Evolutionary conservation across 2,888 invertebrate genomes (phyloP).

Genomic region (Xylophagus ater): DNA sequence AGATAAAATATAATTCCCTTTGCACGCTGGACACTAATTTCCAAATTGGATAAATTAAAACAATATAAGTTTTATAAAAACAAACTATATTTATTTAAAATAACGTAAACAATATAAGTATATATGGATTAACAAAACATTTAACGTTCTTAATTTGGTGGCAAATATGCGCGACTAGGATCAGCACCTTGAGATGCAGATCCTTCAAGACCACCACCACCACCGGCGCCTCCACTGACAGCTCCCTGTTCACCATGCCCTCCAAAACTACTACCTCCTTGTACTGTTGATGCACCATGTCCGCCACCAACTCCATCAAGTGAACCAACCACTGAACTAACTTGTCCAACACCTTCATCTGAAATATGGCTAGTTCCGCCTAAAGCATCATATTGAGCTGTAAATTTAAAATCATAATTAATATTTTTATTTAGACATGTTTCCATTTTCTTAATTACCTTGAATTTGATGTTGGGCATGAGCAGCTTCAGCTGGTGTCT

Average conservation of each 20-base stretch:
- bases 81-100: too few species aligned
- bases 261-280: too few species aligned
- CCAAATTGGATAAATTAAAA: too few species aligned
- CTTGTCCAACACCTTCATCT: slow-evolving; percentile 28
- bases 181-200: background rate
- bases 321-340: slow-evolving; percentile 30
- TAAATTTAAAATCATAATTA: too few species aligned
- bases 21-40: too few species aligned
- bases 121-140: too few species aligned
- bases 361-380: slow-evolving; percentile 30
- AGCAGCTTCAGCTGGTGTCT: slow-evolving; percentile 35
- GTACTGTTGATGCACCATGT: too few species aligned
- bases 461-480: slow-evolving; percentile 38
- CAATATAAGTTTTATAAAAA: too few species aligned
- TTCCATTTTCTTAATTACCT: slow-evolving; percentile 11
- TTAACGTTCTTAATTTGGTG: background rate
- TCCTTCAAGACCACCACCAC: background rate
- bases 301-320: too few species aligned
- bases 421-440: background rate
- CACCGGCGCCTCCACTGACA: background rate
- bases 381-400: slow-evolving; percentile 32
- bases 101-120: too few species aligned
- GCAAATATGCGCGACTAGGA: background rate
- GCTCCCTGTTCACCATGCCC: too few species aligned
- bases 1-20: too few species aligned